Conservation (phyloP, 2,113 vertebrate genomes). For the Acrocephalus kingi region DNA sequence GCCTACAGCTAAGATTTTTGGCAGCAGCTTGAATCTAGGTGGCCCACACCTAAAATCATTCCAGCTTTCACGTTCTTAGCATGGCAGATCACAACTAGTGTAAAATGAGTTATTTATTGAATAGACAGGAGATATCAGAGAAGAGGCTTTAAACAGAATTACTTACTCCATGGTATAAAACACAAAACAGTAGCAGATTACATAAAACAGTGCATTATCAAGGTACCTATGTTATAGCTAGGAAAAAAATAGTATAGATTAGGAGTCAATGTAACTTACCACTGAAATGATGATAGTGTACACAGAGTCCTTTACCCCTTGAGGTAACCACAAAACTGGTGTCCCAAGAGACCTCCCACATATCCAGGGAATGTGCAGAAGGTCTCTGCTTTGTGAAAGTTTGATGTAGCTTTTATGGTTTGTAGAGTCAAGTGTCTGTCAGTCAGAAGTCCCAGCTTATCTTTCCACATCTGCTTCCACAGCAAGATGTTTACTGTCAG, state of each 20-base stretch:
- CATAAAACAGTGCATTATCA: not conserved
- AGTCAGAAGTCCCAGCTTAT: not conserved
- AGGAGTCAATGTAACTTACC: not conserved
- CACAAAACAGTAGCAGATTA: not conserved
- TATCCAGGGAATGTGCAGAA: not conserved
- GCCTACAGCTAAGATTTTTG: not conserved
- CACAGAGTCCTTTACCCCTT: not conserved
- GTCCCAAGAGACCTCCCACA: not conserved
- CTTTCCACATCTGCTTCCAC: not conserved
- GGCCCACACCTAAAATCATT: not conserved
- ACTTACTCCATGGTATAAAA: not conserved
- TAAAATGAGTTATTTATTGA: not conserved
- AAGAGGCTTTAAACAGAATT: not conserved
- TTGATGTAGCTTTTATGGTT: not conserved
- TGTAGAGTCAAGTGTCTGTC: not conserved
- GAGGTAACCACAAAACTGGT: not conserved
- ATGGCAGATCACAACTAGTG: not conserved
- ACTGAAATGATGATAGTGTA: accelerated
- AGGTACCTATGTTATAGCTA: not conserved
- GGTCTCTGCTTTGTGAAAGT: not conserved
- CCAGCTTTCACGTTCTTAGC: accelerated
- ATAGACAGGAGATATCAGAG: not conserved
- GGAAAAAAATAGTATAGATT: not conserved
- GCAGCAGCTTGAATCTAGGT: not conserved
- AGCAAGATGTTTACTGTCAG: not conserved